Percentiles rank a stretch among this genome's conserved stretches.
Evolutionary conservation across 2,113 vertebrate species (phyloP).

Genomic region (Ammospiza caudacuta): DNA sequence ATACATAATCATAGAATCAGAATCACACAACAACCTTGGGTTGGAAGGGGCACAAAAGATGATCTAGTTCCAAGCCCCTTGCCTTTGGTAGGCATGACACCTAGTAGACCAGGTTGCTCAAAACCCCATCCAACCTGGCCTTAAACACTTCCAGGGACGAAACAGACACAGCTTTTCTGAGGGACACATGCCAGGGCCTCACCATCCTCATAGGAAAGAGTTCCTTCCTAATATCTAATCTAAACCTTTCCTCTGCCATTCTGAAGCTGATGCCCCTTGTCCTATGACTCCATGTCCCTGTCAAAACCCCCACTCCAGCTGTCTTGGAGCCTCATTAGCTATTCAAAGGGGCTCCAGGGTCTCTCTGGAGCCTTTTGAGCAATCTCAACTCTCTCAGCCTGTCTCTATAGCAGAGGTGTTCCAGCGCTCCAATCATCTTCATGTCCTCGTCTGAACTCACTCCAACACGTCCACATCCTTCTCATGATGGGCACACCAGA

Average conservation of each 20-base stretch:
- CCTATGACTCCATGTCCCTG: neutral
- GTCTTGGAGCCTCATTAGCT: neutral
- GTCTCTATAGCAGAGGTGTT: neutral
- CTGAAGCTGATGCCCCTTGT: neutral
- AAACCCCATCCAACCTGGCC: neutral
- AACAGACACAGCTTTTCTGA: neutral
- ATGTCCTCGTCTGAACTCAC: neutral
- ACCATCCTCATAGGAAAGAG: neutral
- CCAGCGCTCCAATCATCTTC: neutral
- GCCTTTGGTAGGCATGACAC: neutral
- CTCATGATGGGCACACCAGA: neutral
- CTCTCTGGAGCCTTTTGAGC: neutral
- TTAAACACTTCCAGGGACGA: neutral
- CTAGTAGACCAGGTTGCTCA: too few relatives aligned
- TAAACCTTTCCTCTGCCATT: too few relatives aligned
- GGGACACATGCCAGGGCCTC: neutral
- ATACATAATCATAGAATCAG: neutral
- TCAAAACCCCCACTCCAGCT: neutral
- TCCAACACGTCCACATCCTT: fast-evolving
- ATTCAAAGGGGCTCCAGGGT: neutral
- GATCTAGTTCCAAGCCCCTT: neutral
- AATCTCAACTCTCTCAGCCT: neutral
- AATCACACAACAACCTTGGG: neutral
- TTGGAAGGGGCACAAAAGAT: neutral
- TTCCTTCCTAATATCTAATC: neutral